Evolutionary conservation across 2,888 invertebrate genomes (phyloP), one percentile per base, ranked within the genome.

Genomic region (Piscicola geometra): DNA sequence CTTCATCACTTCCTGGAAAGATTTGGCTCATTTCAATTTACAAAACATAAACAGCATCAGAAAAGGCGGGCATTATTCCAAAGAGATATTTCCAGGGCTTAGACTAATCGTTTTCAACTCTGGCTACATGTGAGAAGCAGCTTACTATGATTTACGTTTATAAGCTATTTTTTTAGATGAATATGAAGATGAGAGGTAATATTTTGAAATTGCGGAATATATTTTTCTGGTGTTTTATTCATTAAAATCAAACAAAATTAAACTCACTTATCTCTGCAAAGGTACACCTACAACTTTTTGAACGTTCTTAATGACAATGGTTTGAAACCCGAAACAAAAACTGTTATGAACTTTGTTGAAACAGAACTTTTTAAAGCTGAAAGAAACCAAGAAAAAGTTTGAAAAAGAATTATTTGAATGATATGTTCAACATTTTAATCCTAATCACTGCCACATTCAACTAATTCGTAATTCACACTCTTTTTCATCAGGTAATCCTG

Each of bases 401-500:
- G n/a, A n/a, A n/a, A n/a, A n/a, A n/a, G n/a, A n/a, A n/a, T n/a
- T n/a, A n/a, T n/a, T n/a, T n/a, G n/a, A n/a, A n/a, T n/a, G n/a
- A n/a, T n/a, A n/a, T n/a, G n/a, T n/a, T n/a, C n/a, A n/a, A n/a
- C n/a, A n/a, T n/a, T n/a, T n/a, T n/a, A n/a, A n/a, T n/a, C n/a
- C n/a, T n/a, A n/a, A n/a, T n/a, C n/a, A n/a, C n/a, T n/a, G n/a
- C n/a, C n/a, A n/a, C n/a, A n/a, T n/a, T n/a, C n/a, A n/a, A n/a
- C n/a, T n/a, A n/a, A n/a, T n/a, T n/a, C n/a, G n/a, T n/a, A n/a
- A n/a, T n/a, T n/a, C n/a, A n/a, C n/a, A n/a, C n/a, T n/a, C n/a
- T n/a, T n/a, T n/a, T n/a, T n/a, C n/a, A n/a, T n/a, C n/a, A n/a
- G 79, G 78, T 79, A 35, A 75, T 79, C 21, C 32, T 79, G 35